Base-by-base conservation (phyloP, 2,797 vertebrate species). In the Botia kubotai region DNA sequence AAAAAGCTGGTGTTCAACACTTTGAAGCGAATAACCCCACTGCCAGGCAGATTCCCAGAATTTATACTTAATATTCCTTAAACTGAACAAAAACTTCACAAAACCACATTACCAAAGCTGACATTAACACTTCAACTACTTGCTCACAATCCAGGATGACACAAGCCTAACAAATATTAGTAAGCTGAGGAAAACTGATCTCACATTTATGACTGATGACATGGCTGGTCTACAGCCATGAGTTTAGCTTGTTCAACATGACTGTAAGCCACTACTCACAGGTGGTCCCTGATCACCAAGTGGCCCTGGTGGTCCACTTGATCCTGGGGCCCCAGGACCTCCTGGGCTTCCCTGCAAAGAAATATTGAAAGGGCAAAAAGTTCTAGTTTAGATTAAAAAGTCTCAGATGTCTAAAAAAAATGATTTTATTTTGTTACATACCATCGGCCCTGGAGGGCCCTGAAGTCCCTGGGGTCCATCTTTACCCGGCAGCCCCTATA, bases 401-500 rank as follows among this genome's bases (percentile, higher is more conserved):
- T 71, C 50, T 74, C 55, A 79, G 4, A 70, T 36, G 17, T 29
- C 2, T 26, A 26, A 78, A 63, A 76, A 68, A 75, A 80, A 67
- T 2, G 6, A n/a, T 12, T 19, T 13, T 79, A 53, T 81, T 52
- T 52, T 57, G 7, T 2, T 39, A 94, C 94, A 94, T 93, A 98
- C 98, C 79, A 91, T 86, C n/a, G 96, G 94, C 52, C 98, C 98
- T 74, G 96, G 87, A 26, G 96, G 91, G 83, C 97, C 98, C 69
- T 94, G 94, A 67, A 90, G 92, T 75, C 98, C 98, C 36, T 95
- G 95, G 39, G 96, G 93, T 86, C 97, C 97, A 46, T 92, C 95
- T 87, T 98, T 99, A 85, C 98, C 98, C 21, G 93, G 92, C 83
- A 96, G 88, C 63, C 97, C 98, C 98, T 99, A 83, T 52, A 82